A percentile compares a stretch with the other conserved stretches of the same genome.
Conservation (phyloP, 2,888 invertebrate species). For the Ormia ochracea region DNA sequence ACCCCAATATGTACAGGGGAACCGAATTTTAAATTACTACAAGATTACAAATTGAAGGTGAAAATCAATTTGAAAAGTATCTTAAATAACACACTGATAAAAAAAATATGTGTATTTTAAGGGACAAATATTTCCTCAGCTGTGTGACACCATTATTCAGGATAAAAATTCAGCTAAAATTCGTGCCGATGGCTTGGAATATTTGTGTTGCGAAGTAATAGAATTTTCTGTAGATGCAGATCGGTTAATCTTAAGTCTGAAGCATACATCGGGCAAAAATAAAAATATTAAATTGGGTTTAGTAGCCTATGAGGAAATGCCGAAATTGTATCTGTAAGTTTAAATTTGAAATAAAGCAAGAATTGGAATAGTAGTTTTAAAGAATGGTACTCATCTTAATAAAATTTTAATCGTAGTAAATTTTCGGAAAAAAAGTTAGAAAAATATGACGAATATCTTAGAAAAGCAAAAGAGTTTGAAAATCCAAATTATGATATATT, state of each 20-base stretch:
- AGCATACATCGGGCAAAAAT: slow-evolving; percentile 84
- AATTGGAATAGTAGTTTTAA: not conserved
- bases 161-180: slow-evolving; percentile 72
- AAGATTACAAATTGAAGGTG: slow-evolving; percentile 92
- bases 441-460: slow-evolving; percentile 88
- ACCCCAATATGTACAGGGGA: slow-evolving; percentile 91
- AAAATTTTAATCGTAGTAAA: slow-evolving; percentile 38
- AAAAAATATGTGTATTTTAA: slow-evolving; percentile 21
- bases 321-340: slow-evolving; percentile 89
- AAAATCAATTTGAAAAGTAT: slow-evolving; percentile 17
- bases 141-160: slow-evolving; percentile 6
- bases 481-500: slow-evolving; percentile 92
- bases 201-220: slow-evolving; percentile 91
- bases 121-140: slow-evolving; percentile 60
- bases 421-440: slow-evolving; percentile 86
- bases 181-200: slow-evolving; percentile 88
- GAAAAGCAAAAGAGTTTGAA: slow-evolving; percentile 90
- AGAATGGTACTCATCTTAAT: not conserved
- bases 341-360: not conserved
- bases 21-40: slow-evolving; percentile 86
- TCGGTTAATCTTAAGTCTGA: slow-evolving; percentile 92
- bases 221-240: slow-evolving; percentile 91
- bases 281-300: slow-evolving; percentile 88
- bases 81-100: not conserved
- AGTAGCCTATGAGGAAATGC: slow-evolving; percentile 88